Evolutionary conservation across 2,797 vertebrate species (phyloP).

Genomic region (Lindbergichthys nudifrons): DNA sequence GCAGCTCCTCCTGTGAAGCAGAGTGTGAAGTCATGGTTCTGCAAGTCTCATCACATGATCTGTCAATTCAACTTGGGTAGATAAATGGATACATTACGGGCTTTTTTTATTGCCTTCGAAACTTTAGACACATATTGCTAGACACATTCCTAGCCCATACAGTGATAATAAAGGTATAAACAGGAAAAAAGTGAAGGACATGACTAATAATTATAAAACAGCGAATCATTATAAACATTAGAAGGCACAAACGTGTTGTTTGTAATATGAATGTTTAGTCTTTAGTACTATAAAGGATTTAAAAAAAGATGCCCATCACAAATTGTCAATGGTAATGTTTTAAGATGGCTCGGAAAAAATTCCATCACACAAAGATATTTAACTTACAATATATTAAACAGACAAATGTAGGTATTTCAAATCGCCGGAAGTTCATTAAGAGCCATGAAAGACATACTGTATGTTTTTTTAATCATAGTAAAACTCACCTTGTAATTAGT

Average conservation of each 20-base stretch:
- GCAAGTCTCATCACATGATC: not conserved
- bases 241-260: not conserved
- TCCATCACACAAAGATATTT: not conserved
- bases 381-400: no score
- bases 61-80: not conserved
- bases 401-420: no score
- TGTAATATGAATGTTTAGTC: not conserved
- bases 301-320: not conserved
- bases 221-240: not conserved
- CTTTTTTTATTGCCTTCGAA: no score
- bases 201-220: not conserved
- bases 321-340: not conserved
- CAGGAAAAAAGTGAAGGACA: not conserved
- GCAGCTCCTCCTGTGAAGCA: conserved; percentile 88
- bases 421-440: no score
- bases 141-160: no score
- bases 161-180: not conserved
- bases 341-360: not conserved
- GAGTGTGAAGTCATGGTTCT: not conserved
- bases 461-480: not conserved
- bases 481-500: not conserved
- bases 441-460: no score
- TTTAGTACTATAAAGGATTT: not conserved
- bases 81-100: not conserved
- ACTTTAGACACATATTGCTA: not conserved